These are phyloP conservation scores for Trematomus loennbergii DNA, from an alignment of 2,113 vertebrate species.

Conservation along the genomic window DNA sequence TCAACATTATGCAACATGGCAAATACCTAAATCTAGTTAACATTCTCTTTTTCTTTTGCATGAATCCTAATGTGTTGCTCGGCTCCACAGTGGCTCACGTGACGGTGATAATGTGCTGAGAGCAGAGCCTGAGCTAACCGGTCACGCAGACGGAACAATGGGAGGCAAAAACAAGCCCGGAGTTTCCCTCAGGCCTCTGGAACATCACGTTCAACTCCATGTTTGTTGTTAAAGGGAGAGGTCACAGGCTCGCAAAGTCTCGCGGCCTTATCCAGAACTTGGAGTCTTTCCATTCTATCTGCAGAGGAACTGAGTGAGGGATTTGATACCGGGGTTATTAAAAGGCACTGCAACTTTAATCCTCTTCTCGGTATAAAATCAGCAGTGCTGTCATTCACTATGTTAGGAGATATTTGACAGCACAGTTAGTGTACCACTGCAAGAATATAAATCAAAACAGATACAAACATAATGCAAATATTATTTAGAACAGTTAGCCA, in stretches of 20 bases:
- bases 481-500: background rate
- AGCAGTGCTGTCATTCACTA: background rate
- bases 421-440: background rate
- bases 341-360: background rate
- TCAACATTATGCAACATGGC: background rate
- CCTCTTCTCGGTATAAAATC: background rate
- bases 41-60: background rate
- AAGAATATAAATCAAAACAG: background rate
- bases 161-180: constrained; percentile 65
- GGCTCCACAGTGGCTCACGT: constrained; percentile 28
- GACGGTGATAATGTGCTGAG: constrained; percentile 39
- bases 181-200: constrained; percentile 69
- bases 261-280: constrained; percentile 36
- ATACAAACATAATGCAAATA: background rate
- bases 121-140: constrained; percentile 54
- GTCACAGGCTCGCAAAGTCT: constrained; percentile 34
- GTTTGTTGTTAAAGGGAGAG: constrained; percentile 63
- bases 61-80: constrained; percentile 6
- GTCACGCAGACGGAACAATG: constrained; percentile 68
- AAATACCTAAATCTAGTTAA: background rate
- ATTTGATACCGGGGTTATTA: constrained; percentile 26
- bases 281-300: constrained; percentile 55
- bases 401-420: constrained; percentile 11
- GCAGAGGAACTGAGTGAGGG: constrained; percentile 15
- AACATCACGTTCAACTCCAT: constrained; percentile 57